Evolutionary conservation across 2,888 invertebrate genomes (phyloP), one percentile per base, ranked within the genome.

Genomic region (Orchesellides sinensis): DNA sequence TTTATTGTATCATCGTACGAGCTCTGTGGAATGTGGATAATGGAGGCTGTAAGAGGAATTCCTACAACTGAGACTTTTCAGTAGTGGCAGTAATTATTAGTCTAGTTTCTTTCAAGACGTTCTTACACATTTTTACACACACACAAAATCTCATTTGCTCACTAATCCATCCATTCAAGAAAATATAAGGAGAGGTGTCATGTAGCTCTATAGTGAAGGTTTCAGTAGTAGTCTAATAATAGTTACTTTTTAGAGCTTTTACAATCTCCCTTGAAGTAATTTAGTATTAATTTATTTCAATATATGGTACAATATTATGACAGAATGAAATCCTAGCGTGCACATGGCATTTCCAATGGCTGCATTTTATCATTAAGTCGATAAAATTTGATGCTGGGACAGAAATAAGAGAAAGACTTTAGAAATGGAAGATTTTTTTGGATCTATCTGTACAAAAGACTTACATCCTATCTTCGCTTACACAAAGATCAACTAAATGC

Each of bases 11-110:
- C 40, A 25, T 75, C 40, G 45, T n/a, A n/a, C 40, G 74, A 75
- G 65, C 52, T 52, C 69, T 75, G 32, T 54, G 82, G 82, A 82
- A 82, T 82, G 82, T 82, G 74, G 82, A 74, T 82, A 75, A 82
- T 75, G 73, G 70, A 65, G 35, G 47, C 63, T 14, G 61, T 49
- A 40, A 52, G 32, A 74, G 40, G 40, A 75, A 75, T 75, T 65
- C 74, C 65, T 40, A n/a, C 40, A 40, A 40, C 2, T 8, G 40
- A 74, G 17, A 61, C 49, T 29, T 73, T 61, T 45, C 25, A 32
- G 49, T 32, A 12, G 32, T 25, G 12, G 23, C 40, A 23, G 19
- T 29, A 70, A 70, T 70, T 70, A 70, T 56, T 12, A 54, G 4
- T 54, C 23, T 54, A 6, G 54, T 54, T 54, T n/a, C n/a, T n/a